Base-by-base conservation (phyloP, 2,888 invertebrate genomes). In the Scotopteryx bipunctaria region DNA sequence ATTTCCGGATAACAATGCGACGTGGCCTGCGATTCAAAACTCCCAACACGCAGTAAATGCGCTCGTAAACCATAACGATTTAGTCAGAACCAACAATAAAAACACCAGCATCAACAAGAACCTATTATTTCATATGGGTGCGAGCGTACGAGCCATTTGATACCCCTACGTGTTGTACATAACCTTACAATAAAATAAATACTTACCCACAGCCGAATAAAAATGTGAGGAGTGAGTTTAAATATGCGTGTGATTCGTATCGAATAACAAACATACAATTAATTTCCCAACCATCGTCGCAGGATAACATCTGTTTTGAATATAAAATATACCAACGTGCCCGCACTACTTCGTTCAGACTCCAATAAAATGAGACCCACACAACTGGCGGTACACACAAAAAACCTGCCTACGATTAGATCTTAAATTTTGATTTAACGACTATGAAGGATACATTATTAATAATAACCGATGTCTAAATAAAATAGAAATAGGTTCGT, bases 381-480 rank as follows among this genome's bases (percentile, higher is more conserved):
- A 78, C 80, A 78, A 78, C 81, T 73, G 76, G 68, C 75, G 64
- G 67, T n/a, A n/a, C 80, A 78, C 78, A 85, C 83, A 86, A 86
- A 84, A 83, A 86, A 84, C 82, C 76, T 71, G 69, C 72, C 80
- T 81, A 81, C 81, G 81, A 76, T 79, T 77, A 78, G 78, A 89
- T 86, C 86, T 88, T 79, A 78, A 86, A 82, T 81, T 83, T 83
- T 82, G 85, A 87, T 87, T 84, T 82, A 83, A 86, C 83, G 78
- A 79, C 78, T 77, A 78, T 73, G 77, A 75, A 83, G 82, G 76
- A 83, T 78, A 79, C 86, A 87, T 86, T 86, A 88, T 86, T 86
- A 87, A 82, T 89, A 89, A 89, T 88, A 89, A 86, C 83, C 83
- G 71, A 83, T 81, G 86, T 87, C 86, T 81, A 86, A 87, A 89